A percentile compares a stretch with the other conserved stretches of the same genome.
Evolutionary conservation across 2,888 invertebrate genomes (phyloP).

Genomic region (Mystacides longicornis): DNA sequence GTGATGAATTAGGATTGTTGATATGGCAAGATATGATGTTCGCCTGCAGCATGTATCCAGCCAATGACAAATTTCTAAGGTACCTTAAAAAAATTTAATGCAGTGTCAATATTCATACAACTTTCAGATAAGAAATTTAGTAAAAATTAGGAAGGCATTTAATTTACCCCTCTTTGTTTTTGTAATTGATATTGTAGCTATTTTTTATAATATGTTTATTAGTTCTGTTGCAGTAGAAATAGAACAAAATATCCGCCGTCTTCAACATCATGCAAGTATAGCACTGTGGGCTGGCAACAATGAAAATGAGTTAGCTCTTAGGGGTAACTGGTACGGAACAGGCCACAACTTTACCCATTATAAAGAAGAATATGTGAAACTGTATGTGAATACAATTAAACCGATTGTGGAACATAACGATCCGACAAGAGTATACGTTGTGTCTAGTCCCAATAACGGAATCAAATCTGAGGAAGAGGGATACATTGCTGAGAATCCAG

Average conservation of each 20-base stretch:
- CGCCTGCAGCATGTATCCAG: constrained; percentile 92
- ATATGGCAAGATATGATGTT: constrained; percentile 99
- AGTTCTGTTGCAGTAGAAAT: constrained; percentile 70
- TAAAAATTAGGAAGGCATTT: too few species aligned
- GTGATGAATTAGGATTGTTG: constrained; percentile 83
- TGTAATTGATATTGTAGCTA: neutral
- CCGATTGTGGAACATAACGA: constrained; percentile 57
- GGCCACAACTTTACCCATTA: constrained; percentile 46
- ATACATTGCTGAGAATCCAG: constrained; percentile 72
- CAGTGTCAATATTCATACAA: neutral
- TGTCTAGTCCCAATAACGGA: constrained; percentile 92
- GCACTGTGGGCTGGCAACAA: constrained; percentile 94
- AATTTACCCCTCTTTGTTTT: too few species aligned
- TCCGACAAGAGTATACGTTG: constrained; percentile 59
- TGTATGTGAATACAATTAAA: constrained; percentile 74
- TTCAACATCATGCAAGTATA: constrained; percentile 82
- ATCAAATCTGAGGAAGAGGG: constrained; percentile 62
- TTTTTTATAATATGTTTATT: constrained; percentile 27
- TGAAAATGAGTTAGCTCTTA: constrained; percentile 88
- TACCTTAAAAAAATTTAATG: too few species aligned
- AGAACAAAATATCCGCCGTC: constrained; percentile 67
- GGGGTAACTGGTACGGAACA: constrained; percentile 73
- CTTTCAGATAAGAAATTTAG: too few species aligned
- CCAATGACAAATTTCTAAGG: constrained; percentile 59
- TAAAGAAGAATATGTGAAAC: constrained; percentile 67